These are phyloP conservation scores for Amblyopsis hoosieri DNA, from an alignment of 2,797 vertebrate genomes.

Conservation along the genomic window DNA sequence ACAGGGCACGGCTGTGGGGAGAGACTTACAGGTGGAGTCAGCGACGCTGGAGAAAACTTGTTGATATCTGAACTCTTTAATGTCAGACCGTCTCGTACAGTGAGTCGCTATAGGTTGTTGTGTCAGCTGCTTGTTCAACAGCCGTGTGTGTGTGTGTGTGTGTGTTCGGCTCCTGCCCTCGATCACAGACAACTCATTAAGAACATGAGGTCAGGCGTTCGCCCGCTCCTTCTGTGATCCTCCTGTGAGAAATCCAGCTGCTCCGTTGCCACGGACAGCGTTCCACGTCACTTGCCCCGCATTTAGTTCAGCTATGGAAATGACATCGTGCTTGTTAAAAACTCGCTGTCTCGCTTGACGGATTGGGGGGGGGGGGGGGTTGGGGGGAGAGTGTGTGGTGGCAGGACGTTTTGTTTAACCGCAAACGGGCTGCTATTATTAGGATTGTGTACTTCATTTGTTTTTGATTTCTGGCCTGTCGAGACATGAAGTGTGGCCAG, in stretches of 20 bases:
- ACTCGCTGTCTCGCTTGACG: neutral
- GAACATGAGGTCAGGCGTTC: slow-evolving; percentile 45
- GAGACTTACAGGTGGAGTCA: slow-evolving; percentile 6
- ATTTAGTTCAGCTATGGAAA: slow-evolving; percentile 36
- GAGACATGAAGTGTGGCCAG: neutral
- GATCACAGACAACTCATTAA: slow-evolving; percentile 51
- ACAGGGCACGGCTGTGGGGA: slow-evolving; percentile 52
- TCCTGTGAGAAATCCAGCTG: slow-evolving; percentile 16
- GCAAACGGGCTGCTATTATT: slow-evolving; percentile 21
- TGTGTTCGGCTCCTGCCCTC: slow-evolving; percentile 54
- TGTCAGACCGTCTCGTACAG: no score
- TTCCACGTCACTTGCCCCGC: neutral
- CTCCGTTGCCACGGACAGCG: slow-evolving; percentile 5
- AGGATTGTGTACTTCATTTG: slow-evolving; percentile 30
- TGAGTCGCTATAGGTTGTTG: slow-evolving; percentile 14
- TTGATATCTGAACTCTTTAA: slow-evolving; percentile 32
- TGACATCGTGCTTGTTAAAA: slow-evolving; percentile 19
- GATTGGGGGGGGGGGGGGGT: slow-evolving; percentile 19
- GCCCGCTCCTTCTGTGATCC: slow-evolving; percentile 12
- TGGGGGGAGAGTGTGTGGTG: no score
- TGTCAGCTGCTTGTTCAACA: slow-evolving; percentile 10
- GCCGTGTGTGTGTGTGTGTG: neutral
- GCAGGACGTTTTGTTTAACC: no score
- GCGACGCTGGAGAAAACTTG: neutral
- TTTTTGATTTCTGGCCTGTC: slow-evolving; percentile 12